Percentiles rank a stretch among this genome's conserved stretches.
Evolutionary conservation across 1,140 invertebrate genomes (phyloP).

Genomic region (Aphelenchoides besseyi): DNA sequence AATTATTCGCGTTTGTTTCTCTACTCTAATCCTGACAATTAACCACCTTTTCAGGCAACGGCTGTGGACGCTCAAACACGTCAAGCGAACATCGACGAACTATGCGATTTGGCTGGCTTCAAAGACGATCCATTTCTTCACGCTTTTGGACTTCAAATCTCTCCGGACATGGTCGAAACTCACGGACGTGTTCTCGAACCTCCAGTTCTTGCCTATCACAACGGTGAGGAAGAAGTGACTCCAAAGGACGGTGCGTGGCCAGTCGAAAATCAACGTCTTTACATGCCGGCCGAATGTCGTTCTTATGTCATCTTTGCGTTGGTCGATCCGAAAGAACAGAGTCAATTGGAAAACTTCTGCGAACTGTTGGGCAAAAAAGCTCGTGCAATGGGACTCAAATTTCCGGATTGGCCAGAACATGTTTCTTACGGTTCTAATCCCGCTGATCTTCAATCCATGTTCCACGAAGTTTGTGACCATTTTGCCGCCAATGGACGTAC

Average conservation of each 20-base stretch:
- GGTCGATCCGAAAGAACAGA: slow-evolving; percentile 47
- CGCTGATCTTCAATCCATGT: slow-evolving; percentile 40
- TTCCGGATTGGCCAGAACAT: slow-evolving; percentile 50
- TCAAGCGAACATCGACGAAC: slow-evolving; percentile 42
- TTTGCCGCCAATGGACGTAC: slow-evolving; percentile 28
- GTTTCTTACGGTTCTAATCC: slow-evolving; percentile 44
- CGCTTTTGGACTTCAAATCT: slow-evolving; percentile 76
- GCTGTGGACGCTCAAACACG: slow-evolving; percentile 53
- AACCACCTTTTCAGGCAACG: slow-evolving; percentile 33
- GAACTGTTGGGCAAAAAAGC: slow-evolving; percentile 36
- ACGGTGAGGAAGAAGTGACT: slow-evolving; percentile 31
- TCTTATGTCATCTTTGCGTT: slow-evolving; percentile 44
- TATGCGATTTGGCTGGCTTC: slow-evolving; percentile 34
- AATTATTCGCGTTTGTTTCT: slow-evolving; percentile 47
- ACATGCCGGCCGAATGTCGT: slow-evolving; percentile 45
- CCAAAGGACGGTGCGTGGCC: slow-evolving; percentile 54
- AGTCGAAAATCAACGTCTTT: slow-evolving; percentile 47
- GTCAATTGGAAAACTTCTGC: slow-evolving; percentile 42
- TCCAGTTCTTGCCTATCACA: slow-evolving; percentile 85
- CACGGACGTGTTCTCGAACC: slow-evolving; percentile 88
- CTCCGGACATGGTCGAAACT: slow-evolving; percentile 97
- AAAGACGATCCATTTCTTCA: slow-evolving; percentile 46
- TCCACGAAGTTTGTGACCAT: slow-evolving; percentile 40
- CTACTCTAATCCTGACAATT: background rate
- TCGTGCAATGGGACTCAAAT: slow-evolving; percentile 42